Evolutionary conservation across 2,797 vertebrate species (phyloP).

Genomic region (Erithacus rubecula): DNA sequence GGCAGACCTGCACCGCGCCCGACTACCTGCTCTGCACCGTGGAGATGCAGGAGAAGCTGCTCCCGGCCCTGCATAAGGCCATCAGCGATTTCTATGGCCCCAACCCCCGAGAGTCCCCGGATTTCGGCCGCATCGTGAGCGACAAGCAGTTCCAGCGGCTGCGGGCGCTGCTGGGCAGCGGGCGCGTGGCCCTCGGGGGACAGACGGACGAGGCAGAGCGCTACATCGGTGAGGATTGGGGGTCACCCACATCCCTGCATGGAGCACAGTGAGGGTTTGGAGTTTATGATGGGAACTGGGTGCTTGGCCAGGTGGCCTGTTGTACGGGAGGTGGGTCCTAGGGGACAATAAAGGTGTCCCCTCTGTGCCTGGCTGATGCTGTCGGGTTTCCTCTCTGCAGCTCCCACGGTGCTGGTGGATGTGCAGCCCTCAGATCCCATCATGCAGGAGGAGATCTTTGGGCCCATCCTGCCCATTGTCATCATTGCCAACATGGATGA

Average conservation of each 20-base stretch:
- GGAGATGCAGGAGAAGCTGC: slow-evolving; percentile 76
- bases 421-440: slow-evolving; percentile 77
- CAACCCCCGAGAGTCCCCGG: slow-evolving; percentile 71
- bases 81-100: neutral
- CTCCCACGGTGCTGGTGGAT: slow-evolving; percentile 87
- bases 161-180: slow-evolving; percentile 73
- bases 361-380: neutral
- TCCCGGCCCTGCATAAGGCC: slow-evolving; percentile 71
- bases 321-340: neutral
- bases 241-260: neutral
- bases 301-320: neutral
- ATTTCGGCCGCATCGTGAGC: slow-evolving; percentile 80
- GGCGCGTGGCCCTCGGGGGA: slow-evolving; percentile 83
- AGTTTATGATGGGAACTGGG: accelerated
- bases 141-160: slow-evolving; percentile 81
- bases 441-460: slow-evolving; percentile 91
- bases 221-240: slow-evolving; percentile 82
- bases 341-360: accelerated
- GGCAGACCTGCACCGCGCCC: slow-evolving; percentile 89
- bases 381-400: slow-evolving; percentile 33
- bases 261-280: neutral
- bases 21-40: slow-evolving; percentile 88
- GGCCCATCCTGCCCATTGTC: slow-evolving; percentile 88
- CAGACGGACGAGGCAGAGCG: slow-evolving; percentile 73
- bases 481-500: slow-evolving; percentile 73